These are phyloP conservation scores for Cyclopterus lumpus DNA, from an alignment of 2,797 vertebrate genomes.

Conservation along the genomic window DNA sequence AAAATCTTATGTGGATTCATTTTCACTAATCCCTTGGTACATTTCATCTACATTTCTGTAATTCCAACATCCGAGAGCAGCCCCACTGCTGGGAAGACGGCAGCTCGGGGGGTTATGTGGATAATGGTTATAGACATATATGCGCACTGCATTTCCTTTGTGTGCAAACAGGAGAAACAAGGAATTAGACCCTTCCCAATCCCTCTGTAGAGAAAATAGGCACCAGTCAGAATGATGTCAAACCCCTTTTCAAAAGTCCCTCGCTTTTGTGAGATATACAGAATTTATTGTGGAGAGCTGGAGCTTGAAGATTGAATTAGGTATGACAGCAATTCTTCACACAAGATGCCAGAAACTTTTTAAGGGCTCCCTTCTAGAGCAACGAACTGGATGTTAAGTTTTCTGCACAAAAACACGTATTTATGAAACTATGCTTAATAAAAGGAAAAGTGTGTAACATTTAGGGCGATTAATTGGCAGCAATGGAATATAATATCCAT, in stretches of 20 bases:
- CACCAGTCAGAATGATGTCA: slow-evolving; percentile 48
- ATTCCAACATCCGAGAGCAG: slow-evolving; percentile 63
- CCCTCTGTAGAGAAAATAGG: slow-evolving; percentile 33
- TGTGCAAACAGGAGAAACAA: slow-evolving; percentile 59
- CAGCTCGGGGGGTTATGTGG: slow-evolving; percentile 50
- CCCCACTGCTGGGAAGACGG: slow-evolving; percentile 48
- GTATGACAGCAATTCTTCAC: slow-evolving; percentile 27
- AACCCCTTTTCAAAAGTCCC: slow-evolving; percentile 29
- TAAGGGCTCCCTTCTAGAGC: background rate
- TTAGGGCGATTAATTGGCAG: background rate
- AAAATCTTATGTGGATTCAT: slow-evolving; percentile 64
- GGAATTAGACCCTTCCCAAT: slow-evolving; percentile 53
- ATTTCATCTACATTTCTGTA: slow-evolving; percentile 56
- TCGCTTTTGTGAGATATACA: slow-evolving; percentile 17
- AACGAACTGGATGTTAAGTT: slow-evolving; percentile 1
- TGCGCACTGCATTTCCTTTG: slow-evolving; percentile 19
- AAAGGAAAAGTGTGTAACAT: background rate
- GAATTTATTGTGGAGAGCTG: slow-evolving; percentile 34
- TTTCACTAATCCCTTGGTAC: slow-evolving; percentile 70
- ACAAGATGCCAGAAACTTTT: slow-evolving; percentile 3
- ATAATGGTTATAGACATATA: slow-evolving; percentile 57
- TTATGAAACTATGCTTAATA: background rate
- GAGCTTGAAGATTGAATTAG: slow-evolving; percentile 44
- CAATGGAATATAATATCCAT: background rate
- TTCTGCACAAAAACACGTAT: background rate